A percentile compares a stretch with the other conserved stretches of the same genome.
Evolutionary conservation across 2,797 vertebrate genomes (phyloP).

Genomic region (Spinibarbus caldwelli): DNA sequence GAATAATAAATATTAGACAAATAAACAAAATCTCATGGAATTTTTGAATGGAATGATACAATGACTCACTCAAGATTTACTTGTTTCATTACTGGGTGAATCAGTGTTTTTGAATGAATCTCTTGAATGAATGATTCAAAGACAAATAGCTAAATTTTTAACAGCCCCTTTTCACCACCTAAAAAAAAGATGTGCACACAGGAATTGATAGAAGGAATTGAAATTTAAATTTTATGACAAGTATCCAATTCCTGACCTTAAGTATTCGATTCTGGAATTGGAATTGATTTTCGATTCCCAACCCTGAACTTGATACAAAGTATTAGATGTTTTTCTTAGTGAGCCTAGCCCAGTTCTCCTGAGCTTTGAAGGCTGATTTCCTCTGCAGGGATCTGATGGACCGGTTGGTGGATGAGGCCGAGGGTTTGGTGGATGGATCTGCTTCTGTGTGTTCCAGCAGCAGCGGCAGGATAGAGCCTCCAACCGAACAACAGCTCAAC

Average conservation of each 20-base stretch:
- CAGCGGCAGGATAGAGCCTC: constrained; percentile 75
- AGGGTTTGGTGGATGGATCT: constrained; percentile 79
- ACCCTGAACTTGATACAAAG: background rate
- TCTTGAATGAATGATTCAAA: background rate
- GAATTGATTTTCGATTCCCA: background rate
- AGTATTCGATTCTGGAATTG: background rate
- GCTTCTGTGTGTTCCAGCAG: constrained; percentile 78
- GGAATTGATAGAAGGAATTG: too few species aligned
- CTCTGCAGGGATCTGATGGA: constrained; percentile 86
- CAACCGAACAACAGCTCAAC: constrained; percentile 84
- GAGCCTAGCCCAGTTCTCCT: background rate
- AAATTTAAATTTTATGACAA: too few species aligned
- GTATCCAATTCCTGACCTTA: too few species aligned
- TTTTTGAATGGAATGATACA: too few species aligned
- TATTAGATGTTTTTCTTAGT: background rate
- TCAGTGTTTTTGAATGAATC: too few species aligned
- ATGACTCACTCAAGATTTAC: too few species aligned
- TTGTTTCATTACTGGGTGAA: too few species aligned
- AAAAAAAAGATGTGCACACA: too few species aligned
- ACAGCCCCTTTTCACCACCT: background rate
- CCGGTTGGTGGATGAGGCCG: constrained; percentile 87
- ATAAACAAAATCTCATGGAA: too few species aligned
- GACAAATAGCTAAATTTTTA: background rate
- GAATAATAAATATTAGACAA: too few species aligned
- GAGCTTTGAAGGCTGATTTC: background rate